Conservation (phyloP, 2,797 vertebrate species). For the Pseudochirops corinnae region DNA sequence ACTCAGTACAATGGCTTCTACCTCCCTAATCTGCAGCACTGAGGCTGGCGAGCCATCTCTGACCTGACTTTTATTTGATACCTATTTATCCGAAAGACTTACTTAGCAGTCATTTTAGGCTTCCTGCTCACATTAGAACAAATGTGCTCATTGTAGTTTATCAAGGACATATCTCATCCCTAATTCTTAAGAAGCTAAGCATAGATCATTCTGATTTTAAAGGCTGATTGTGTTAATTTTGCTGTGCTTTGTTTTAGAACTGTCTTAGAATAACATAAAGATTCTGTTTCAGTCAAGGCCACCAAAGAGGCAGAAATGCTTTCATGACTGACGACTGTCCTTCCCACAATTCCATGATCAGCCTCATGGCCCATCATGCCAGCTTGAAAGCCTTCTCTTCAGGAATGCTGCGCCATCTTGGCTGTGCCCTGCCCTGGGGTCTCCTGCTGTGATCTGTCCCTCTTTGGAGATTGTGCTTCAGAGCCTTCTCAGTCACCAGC, state of each 20-base stretch:
- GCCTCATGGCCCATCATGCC: background rate
- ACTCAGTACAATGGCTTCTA: constrained; percentile 5
- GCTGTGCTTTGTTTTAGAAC: background rate
- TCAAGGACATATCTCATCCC: too few relatives aligned
- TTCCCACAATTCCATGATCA: background rate
- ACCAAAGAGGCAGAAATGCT: background rate
- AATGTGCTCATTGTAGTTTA: too few relatives aligned
- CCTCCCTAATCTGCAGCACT: background rate
- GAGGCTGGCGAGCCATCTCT: constrained; percentile 7
- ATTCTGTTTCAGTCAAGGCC: background rate
- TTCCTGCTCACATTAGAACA: background rate
- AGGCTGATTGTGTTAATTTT: background rate
- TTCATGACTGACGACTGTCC: background rate
- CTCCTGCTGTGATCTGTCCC: background rate
- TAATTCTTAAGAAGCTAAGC: too few relatives aligned
- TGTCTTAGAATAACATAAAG: background rate
- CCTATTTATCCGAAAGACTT: background rate
- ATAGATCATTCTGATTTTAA: too few relatives aligned
- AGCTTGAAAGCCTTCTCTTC: background rate
- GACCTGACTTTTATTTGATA: background rate
- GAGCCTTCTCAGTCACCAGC: background rate
- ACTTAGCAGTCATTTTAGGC: background rate
- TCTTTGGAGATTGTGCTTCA: background rate
- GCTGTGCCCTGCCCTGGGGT: too few relatives aligned
- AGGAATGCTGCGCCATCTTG: background rate